Percentiles rank a stretch among this genome's conserved stretches.
phyloP scores from a whole-genome alignment of 2,113 vertebrate genomes.

The Tragelaphus strepsiceros region DNA sequence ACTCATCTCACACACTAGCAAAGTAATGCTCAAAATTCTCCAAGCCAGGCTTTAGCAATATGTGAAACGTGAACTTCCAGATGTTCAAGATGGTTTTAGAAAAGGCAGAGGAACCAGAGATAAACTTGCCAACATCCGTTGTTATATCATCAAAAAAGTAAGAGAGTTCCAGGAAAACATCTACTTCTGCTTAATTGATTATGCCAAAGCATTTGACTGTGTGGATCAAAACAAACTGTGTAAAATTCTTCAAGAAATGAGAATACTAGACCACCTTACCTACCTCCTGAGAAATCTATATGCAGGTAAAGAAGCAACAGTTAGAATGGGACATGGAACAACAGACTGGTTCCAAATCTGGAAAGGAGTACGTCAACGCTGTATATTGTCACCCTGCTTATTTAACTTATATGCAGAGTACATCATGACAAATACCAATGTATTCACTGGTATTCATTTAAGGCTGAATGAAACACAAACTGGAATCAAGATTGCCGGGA shows the following conservation, averaged over 20 bases:
- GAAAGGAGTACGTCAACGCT: not conserved
- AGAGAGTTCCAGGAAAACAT: not conserved
- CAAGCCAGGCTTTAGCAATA: not conserved
- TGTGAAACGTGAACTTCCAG: fast-evolving
- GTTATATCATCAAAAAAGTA: not conserved
- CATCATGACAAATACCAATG: not conserved
- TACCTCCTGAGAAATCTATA: not conserved
- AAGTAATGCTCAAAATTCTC: not conserved
- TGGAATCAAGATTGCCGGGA: not conserved
- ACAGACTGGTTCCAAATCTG: not conserved
- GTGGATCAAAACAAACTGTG: not conserved
- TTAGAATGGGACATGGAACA: not conserved
- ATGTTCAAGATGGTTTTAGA: not conserved
- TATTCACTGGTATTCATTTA: too few relatives aligned
- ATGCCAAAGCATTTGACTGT: not conserved
- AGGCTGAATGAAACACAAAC: not conserved
- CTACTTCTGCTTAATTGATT: not conserved
- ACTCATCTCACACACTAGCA: not conserved
- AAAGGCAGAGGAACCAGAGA: not conserved
- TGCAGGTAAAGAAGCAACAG: not conserved
- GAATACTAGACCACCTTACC: not conserved
- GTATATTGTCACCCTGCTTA: not conserved
- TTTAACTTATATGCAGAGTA: not conserved
- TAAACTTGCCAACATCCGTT: not conserved
- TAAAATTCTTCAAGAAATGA: not conserved